phyloP scores from a whole-genome alignment of 2,797 vertebrate genomes.

The Trichosurus vulpecula region DNA sequence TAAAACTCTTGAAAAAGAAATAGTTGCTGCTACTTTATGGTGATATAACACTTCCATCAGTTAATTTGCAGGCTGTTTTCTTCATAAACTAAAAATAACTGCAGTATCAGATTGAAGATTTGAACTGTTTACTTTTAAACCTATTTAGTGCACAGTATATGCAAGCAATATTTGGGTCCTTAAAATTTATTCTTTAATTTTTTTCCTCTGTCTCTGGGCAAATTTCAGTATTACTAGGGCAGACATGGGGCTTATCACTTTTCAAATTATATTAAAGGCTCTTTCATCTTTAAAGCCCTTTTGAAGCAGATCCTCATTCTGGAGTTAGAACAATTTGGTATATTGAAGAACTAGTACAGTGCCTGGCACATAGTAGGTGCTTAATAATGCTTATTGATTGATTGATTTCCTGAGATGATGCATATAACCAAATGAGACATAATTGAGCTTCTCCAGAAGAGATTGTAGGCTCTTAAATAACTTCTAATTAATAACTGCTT shows the following conservation, averaged over 20 bases:
- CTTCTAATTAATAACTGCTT: slow-evolving; percentile 17
- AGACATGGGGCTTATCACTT: neutral
- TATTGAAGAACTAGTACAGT: neutral
- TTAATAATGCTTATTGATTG: too few relatives aligned
- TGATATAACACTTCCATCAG: slow-evolving; percentile 30
- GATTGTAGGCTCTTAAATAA: neutral
- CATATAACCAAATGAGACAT: slow-evolving; percentile 11
- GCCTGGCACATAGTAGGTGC: neutral
- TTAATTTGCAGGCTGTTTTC: slow-evolving; percentile 58
- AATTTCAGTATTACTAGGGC: neutral
- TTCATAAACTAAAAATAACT: slow-evolving; percentile 59
- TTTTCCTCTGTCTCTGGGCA: neutral
- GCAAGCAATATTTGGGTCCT: slow-evolving; percentile 6
- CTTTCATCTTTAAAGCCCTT: slow-evolving; percentile 7
- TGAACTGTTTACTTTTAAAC: slow-evolving; percentile 42
- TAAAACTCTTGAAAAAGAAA: slow-evolving; percentile 61
- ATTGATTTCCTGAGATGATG: neutral
- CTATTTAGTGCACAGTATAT: neutral
- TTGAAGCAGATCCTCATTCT: slow-evolving; percentile 9
- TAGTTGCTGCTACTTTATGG: slow-evolving; percentile 47
- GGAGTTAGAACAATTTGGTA: neutral
- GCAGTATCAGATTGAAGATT: slow-evolving; percentile 4
- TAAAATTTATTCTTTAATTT: neutral
- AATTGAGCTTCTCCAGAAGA: neutral
- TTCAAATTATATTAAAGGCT: neutral